Evolutionary conservation across 2,113 vertebrate species (phyloP), one percentile per base, ranked within the genome.

Genomic region (Chauna torquata): DNA sequence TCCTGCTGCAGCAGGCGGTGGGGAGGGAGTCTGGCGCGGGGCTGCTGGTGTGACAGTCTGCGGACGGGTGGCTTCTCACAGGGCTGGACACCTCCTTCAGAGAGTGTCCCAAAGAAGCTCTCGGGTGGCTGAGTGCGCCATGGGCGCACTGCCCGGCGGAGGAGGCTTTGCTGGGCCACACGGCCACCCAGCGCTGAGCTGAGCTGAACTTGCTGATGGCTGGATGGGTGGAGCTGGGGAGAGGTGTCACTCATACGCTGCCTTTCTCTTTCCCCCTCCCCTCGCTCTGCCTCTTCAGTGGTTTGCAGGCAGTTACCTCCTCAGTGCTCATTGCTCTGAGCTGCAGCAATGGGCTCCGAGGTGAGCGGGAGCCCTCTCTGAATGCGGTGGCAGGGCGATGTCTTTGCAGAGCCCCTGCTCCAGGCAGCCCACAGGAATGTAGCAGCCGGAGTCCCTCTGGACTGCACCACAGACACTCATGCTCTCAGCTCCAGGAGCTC

Each of bases 381-480:
- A 69, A 52, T 7, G 58, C 0, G 0, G 66, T 74, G 70, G n/a
- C 74, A 62, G 64, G 62, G 58, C 36, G 6, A 9, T 70, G 50
- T 58, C 72, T 84, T 86, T 68, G 68, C 76, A 49, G 76, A 96
- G 57, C 55, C 80, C 81, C 40, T 82, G 86, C 49, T 68, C 70
- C 2, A 1, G 66, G 83, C 80, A 94, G 66, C 76, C 79, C 79
- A 45, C 82, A 68, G 81, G 75, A 96, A 58, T 57, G 69, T 86
- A 30, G 79, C 64, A 92, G 88, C 76, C 70, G 0, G 69, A 57
- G 94, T 97, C 94, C 88, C 94, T 90, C 86, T 94, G 92, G 96
- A 90, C 91, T 97, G 95, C 94, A 97, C 88, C 96, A 92, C 78
- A 90, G 93, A 88, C 55, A 40, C 54, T 82, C 75, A 13, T 79